Percentiles rank a stretch among this genome's conserved stretches.
These are phyloP conservation scores for Bursaphelenchus mucronatus DNA, from an alignment of 1,140 invertebrate genomes.

Conservation along the genomic window DNA sequence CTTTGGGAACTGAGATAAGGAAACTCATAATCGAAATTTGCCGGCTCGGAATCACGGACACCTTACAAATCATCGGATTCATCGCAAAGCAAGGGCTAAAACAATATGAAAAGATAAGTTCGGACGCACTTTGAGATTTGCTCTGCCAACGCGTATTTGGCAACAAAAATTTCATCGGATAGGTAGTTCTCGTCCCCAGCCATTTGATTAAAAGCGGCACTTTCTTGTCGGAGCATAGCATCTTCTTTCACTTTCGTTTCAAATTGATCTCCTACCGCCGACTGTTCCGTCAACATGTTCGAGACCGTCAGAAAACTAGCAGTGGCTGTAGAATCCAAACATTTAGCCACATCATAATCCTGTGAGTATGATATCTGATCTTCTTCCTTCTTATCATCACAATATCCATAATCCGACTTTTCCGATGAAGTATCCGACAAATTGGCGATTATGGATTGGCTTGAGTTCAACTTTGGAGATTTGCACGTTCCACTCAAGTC, in stretches of 20 bases:
- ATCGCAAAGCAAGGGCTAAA: constrained; percentile 36
- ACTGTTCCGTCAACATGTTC: too few relatives aligned
- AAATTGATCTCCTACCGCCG: too few relatives aligned
- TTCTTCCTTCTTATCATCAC: constrained; percentile 6
- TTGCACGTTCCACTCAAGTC: constrained; percentile 4
- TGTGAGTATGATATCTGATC: constrained; percentile 5
- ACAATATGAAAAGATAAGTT: not conserved
- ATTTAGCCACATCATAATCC: constrained; percentile 9
- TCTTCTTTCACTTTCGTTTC: too few relatives aligned
- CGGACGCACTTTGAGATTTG: constrained; percentile 29
- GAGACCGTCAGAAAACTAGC: constrained; percentile 6
- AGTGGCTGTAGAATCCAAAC: constrained; percentile 15
- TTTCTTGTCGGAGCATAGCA: too few relatives aligned
- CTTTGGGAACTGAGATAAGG: constrained; percentile 24
- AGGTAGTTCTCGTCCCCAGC: not conserved
- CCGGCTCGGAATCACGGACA: constrained; percentile 30
- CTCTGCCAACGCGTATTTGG: constrained; percentile 32
- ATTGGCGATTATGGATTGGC: constrained; percentile 1
- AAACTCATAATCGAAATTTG: constrained; percentile 25
- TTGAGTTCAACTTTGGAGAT: not conserved
- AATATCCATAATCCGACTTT: constrained; percentile 17
- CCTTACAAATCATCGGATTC: constrained; percentile 35
- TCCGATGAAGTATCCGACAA: constrained; percentile 5
- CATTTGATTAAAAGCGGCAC: too few relatives aligned
- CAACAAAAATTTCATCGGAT: constrained; percentile 33